A percentile compares a stretch with the other conserved stretches of the same genome.
These are phyloP conservation scores for Sebastes oblongus DNA, from an alignment of 2,797 vertebrate species.

Conservation along the genomic window DNA sequence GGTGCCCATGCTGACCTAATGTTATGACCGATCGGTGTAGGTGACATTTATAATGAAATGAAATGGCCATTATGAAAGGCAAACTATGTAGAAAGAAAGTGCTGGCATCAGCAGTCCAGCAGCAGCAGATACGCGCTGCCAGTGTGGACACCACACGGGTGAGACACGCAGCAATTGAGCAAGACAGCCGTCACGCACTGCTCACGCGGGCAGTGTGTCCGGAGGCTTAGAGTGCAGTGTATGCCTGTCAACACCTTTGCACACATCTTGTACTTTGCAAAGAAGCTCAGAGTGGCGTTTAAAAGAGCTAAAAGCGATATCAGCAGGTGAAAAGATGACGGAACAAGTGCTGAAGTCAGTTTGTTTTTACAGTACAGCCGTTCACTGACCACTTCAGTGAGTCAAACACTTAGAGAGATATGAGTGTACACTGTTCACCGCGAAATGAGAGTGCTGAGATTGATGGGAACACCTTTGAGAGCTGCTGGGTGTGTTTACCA, in stretches of 20 bases:
- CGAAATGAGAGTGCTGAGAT: constrained; percentile 38
- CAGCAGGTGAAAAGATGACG: constrained; percentile 29
- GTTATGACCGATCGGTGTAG: too few species aligned
- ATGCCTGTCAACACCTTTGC: constrained; percentile 40
- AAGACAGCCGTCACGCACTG: too few species aligned
- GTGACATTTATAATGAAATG: too few species aligned
- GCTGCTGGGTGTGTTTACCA: constrained; percentile 70
- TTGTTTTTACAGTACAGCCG: constrained; percentile 19
- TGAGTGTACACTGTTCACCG: constrained; percentile 12
- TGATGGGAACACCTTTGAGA: constrained; percentile 64
- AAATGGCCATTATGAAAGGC: too few species aligned
- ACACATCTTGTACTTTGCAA: constrained; percentile 24
- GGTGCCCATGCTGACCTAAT: too few species aligned
- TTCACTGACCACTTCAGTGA: constrained; percentile 44
- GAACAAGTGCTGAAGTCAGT: constrained; percentile 33
- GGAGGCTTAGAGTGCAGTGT: background rate
- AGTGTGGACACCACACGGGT: too few species aligned
- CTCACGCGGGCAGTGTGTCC: too few species aligned
- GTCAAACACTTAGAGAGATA: constrained; percentile 45
- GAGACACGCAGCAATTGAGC: too few species aligned
- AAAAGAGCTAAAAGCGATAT: constrained; percentile 63
- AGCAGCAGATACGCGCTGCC: too few species aligned
- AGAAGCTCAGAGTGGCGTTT: constrained; percentile 8
- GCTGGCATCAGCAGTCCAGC: too few species aligned
- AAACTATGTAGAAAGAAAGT: too few species aligned